Evolutionary conservation across 2,113 vertebrate species (phyloP).

Genomic region (Dipodomys ordii): DNA sequence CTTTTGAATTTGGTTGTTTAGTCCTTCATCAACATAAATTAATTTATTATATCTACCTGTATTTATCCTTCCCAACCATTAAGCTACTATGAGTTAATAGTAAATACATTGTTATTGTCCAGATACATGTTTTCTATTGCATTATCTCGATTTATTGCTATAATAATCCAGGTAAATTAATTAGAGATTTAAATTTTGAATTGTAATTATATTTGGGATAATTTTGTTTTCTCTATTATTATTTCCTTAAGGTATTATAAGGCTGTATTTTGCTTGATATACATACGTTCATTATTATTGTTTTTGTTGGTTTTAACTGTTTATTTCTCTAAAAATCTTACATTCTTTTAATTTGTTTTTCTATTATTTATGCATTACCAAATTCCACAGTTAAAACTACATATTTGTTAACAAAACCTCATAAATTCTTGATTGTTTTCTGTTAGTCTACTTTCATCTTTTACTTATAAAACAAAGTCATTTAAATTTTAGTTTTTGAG

Average conservation of each 20-base stretch:
- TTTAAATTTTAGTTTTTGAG: not conserved
- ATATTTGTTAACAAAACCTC: not conserved
- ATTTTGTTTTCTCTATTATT: slow-evolving; percentile 37
- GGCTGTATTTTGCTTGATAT: not conserved
- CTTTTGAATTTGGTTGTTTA: not conserved
- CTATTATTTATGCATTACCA: not conserved
- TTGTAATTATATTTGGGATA: not conserved
- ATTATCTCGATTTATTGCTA: slow-evolving; percentile 45
- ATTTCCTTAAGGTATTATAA: not conserved
- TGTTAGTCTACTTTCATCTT: not conserved
- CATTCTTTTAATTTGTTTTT: not conserved
- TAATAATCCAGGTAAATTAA: slow-evolving; percentile 19
- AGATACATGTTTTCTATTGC: not conserved
- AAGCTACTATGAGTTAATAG: slow-evolving; percentile 12
- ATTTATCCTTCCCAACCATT: slow-evolving; percentile 5
- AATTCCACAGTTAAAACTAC: not conserved
- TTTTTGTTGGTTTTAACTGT: not conserved
- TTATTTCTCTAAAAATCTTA: not conserved
- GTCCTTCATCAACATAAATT: not conserved
- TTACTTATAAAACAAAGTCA: not conserved
- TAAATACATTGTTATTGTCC: slow-evolving; percentile 15
- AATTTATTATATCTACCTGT: not conserved
- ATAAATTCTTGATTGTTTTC: not conserved
- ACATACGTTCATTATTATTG: not conserved
- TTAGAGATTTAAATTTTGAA: not conserved